A percentile compares a stretch with the other conserved stretches of the same genome.
phyloP scores from a whole-genome alignment of 23 tunicate genomes.

The Styela plicata region DNA sequence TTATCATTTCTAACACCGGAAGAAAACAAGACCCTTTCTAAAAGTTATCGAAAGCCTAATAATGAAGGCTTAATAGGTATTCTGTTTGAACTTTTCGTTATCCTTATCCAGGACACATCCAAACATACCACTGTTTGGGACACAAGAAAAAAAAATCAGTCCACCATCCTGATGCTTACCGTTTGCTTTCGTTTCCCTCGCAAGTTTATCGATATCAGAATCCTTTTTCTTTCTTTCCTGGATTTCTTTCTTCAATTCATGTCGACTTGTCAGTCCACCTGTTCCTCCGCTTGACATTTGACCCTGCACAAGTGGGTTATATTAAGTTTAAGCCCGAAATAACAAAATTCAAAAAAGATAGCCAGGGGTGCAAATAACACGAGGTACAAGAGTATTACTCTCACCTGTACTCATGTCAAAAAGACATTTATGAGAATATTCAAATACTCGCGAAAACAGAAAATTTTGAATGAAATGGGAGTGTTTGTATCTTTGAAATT shows the following conservation, averaged over 20 bases:
- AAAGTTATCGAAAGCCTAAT: not conserved
- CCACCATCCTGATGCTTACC: too few species aligned
- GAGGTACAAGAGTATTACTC: too few species aligned
- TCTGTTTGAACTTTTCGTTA: not conserved
- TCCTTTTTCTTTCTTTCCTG: conserved; percentile 50
- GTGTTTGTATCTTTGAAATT: too few species aligned
- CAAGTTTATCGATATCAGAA: conserved; percentile 60
- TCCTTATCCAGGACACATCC: conserved; percentile 15
- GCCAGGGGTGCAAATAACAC: not conserved
- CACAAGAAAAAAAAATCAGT: too few species aligned
- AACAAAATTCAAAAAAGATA: not conserved
- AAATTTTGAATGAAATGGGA: too few species aligned
- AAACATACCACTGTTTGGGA: conserved; percentile 28
- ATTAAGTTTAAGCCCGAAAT: not conserved
- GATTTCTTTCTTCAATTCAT: conserved; percentile 48
- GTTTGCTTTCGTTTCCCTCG: conserved; percentile 43
- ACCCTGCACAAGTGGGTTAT: not conserved
- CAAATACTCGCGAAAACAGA: too few species aligned
- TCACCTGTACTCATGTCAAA: not conserved
- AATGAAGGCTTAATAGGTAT: not conserved
- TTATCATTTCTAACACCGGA: not conserved
- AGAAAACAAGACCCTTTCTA: not conserved
- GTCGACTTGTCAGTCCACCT: conserved; percentile 73
- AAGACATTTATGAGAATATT: too few species aligned
- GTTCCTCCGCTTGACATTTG: conserved; percentile 39